These are phyloP conservation scores for Julus scandinavius DNA, from an alignment of 2,888 invertebrate genomes.

Conservation along the genomic window DNA sequence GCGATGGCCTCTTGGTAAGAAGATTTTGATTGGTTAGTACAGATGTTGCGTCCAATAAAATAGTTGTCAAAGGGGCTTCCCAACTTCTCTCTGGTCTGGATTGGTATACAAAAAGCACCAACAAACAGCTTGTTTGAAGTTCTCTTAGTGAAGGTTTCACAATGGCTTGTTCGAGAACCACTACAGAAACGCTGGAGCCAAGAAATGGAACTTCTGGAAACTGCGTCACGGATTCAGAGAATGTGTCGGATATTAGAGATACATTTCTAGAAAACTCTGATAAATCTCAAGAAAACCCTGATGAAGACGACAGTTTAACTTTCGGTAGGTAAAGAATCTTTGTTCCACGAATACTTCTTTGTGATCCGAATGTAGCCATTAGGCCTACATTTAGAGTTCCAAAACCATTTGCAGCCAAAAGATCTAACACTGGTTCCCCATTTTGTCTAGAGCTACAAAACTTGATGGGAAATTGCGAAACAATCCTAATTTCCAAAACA, in stretches of 20 bases:
- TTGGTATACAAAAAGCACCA: not conserved
- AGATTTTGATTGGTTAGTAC: not conserved
- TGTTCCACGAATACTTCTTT: too few relatives aligned
- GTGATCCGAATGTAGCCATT: too few relatives aligned
- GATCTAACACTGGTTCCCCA: not conserved
- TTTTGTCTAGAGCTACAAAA: not conserved
- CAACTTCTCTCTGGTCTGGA: not conserved
- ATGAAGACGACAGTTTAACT: not conserved
- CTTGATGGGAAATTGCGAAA: not conserved
- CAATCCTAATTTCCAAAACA: not conserved
- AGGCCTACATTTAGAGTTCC: not conserved
- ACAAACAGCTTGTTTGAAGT: not conserved
- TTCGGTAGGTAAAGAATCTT: not conserved
- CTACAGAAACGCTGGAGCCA: not conserved
- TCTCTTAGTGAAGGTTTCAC: not conserved
- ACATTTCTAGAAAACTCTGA: not conserved
- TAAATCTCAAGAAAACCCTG: not conserved
- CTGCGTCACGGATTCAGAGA: not conserved
- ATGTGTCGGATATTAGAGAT: not conserved
- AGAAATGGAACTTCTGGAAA: not conserved
- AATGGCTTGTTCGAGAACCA: slow-evolving; percentile 44
- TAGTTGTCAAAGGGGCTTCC: not conserved
- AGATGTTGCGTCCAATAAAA: not conserved
- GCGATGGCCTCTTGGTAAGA: not conserved
- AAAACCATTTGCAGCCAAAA: not conserved